These are phyloP conservation scores for Argyra leucocephala DNA, from an alignment of 2,888 invertebrate species.

Conservation along the genomic window DNA sequence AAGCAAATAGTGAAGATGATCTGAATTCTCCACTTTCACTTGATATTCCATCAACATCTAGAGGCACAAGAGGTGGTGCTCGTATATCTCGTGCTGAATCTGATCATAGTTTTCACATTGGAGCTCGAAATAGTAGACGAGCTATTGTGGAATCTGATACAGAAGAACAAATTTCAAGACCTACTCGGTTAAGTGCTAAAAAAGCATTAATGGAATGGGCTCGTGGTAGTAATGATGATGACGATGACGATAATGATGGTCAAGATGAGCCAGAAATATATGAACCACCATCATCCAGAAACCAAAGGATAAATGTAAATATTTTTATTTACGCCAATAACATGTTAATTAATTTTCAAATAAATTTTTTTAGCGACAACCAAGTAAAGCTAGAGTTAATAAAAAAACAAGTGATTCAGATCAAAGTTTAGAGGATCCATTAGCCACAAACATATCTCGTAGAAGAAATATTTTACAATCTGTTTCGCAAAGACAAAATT, in stretches of 20 bases:
- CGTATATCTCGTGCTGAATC: slow-evolving; percentile 35
- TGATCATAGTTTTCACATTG: slow-evolving; percentile 42
- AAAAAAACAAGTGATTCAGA: slow-evolving; percentile 23
- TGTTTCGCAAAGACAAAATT: neutral
- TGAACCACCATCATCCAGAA: neutral
- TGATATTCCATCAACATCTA: slow-evolving; percentile 21
- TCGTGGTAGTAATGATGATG: slow-evolving; percentile 37
- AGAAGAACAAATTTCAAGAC: slow-evolving; percentile 31
- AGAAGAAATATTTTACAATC: slow-evolving; percentile 11
- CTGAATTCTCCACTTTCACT: slow-evolving; percentile 25
- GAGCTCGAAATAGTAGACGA: slow-evolving; percentile 32
- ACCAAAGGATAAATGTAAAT: neutral
- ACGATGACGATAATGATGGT: slow-evolving; percentile 33
- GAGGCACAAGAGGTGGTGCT: slow-evolving; percentile 30
- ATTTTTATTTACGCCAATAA: neutral
- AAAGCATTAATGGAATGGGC: slow-evolving; percentile 39
- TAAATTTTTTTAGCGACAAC: too few species aligned
- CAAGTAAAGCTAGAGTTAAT: slow-evolving; percentile 10
- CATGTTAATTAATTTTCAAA: neutral
- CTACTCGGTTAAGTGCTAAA: slow-evolving; percentile 38
- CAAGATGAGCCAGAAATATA: slow-evolving; percentile 34
- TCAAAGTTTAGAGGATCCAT: slow-evolving; percentile 17
- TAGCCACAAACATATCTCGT: slow-evolving; percentile 12
- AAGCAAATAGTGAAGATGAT: slow-evolving; percentile 8
- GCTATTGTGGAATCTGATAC: slow-evolving; percentile 36